Conservation (phyloP, 64 coral and sea anemone species). For the Dendrophyllia cribrosa region DNA sequence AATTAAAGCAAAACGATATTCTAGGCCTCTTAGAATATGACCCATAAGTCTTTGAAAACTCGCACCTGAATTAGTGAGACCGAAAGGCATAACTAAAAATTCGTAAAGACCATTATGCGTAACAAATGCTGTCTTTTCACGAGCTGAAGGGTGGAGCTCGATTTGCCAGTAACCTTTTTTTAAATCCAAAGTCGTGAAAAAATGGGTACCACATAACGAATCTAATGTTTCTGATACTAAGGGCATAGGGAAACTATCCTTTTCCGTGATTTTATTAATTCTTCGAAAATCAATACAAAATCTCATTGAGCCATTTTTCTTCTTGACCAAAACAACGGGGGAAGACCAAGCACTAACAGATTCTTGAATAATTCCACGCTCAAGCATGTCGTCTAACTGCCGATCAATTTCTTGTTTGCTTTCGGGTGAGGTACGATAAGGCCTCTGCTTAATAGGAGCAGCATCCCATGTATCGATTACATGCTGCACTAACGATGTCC, state of each 20-base stretch:
- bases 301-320: background rate
- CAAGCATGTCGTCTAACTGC: conserved; percentile 16
- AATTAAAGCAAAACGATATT: no score
- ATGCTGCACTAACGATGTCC: no score
- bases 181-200: no score
- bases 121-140: no score
- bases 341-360: conserved; percentile 26
- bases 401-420: background rate
- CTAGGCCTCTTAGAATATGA: no score
- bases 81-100: no score
- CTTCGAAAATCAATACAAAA: conserved; percentile 23
- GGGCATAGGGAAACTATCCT: conserved; percentile 37
- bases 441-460: background rate
- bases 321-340: conserved; percentile 42
- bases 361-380: conserved; percentile 19
- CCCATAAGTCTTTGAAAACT: no score
- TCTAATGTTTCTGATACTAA: conserved; percentile 7
- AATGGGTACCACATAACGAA: no score
- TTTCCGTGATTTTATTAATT: background rate
- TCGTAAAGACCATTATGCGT: no score
- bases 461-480: background rate
- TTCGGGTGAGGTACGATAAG: background rate
- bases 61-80: no score
- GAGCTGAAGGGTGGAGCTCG: no score
- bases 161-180: no score